phyloP scores from a whole-genome alignment of 2,888 invertebrate genomes.

The Macaria notata region DNA sequence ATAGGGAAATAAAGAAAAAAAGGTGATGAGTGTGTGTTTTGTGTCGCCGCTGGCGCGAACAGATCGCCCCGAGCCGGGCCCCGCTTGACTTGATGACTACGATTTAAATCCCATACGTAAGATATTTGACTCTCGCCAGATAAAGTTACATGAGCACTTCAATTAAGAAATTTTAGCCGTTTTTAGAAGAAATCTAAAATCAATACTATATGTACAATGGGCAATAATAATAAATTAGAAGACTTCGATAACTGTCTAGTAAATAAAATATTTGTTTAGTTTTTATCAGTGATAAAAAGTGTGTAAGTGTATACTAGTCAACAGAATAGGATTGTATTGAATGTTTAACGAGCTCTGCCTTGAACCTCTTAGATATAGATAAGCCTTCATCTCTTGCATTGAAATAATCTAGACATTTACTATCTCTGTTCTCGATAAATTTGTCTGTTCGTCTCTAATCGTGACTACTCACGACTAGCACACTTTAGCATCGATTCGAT shows the following conservation, averaged over 20 bases:
- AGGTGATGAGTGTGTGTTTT: conserved; percentile 74
- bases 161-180: conserved; percentile 53
- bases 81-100: conserved; percentile 50
- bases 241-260: conserved; percentile 3
- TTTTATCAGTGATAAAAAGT: no score
- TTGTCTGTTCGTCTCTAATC: conserved; percentile 1
- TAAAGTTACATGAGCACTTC: conserved; percentile 55
- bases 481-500: conserved; percentile 44
- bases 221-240: conserved; percentile 16
- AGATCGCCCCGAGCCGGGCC: conserved; percentile 48
- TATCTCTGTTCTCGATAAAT: conserved; percentile 4
- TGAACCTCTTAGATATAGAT: not conserved
- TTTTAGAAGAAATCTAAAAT: conserved; percentile 18
- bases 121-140: conserved; percentile 35
- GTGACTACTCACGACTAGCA: conserved; percentile 20
- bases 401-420: not conserved
- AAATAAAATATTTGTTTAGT: no score
- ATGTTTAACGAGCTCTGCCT: no score
- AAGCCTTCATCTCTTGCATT: not conserved
- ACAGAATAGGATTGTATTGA: no score
- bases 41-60: conserved; percentile 64
- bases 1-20: conserved; percentile 54
- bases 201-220: conserved; percentile 11
- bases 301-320: no score
- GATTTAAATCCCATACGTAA: conserved; percentile 55